Percentiles rank a stretch among this genome's conserved stretches.
Conservation (phyloP, 2,797 vertebrate species). For the Bovichtus diacanthus region DNA sequence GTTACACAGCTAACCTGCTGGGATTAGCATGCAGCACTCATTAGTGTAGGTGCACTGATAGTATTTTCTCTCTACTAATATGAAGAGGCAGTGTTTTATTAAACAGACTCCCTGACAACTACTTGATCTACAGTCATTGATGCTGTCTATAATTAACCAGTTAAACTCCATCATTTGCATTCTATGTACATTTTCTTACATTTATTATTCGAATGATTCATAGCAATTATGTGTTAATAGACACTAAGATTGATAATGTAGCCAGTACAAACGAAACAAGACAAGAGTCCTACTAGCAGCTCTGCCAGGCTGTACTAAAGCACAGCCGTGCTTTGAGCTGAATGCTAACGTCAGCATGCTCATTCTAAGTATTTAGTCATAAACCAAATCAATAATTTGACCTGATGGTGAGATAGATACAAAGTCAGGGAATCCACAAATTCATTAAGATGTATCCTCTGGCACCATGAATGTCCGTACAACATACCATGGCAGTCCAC, state of each 20-base stretch:
- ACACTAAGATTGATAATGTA: not conserved
- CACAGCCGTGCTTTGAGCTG: no score
- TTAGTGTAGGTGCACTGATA: constrained; percentile 51
- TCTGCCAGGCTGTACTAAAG: no score
- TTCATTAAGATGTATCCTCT: no score
- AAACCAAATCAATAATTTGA: no score
- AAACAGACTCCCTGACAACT: not conserved
- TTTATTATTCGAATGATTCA: not conserved
- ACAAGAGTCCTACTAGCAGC: no score
- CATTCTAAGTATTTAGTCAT: no score
- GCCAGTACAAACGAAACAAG: no score
- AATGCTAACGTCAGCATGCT: no score
- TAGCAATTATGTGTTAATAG: not conserved
- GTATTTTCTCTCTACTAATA: constrained; percentile 4
- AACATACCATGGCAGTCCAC: no score
- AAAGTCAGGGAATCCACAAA: no score
- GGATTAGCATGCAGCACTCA: constrained; percentile 64
- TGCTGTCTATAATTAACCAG: constrained; percentile 11
- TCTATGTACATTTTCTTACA: not conserved
- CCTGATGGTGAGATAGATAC: no score
- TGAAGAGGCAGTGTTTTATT: constrained; percentile 21
- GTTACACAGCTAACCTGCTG: constrained; percentile 66
- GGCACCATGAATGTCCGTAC: no score
- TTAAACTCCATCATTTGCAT: not conserved
- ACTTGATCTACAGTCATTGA: not conserved